A percentile compares a stretch with the other conserved stretches of the same genome.
Evolutionary conservation across 2,888 invertebrate genomes (phyloP).

Genomic region (Reticulitermes lucifugus): DNA sequence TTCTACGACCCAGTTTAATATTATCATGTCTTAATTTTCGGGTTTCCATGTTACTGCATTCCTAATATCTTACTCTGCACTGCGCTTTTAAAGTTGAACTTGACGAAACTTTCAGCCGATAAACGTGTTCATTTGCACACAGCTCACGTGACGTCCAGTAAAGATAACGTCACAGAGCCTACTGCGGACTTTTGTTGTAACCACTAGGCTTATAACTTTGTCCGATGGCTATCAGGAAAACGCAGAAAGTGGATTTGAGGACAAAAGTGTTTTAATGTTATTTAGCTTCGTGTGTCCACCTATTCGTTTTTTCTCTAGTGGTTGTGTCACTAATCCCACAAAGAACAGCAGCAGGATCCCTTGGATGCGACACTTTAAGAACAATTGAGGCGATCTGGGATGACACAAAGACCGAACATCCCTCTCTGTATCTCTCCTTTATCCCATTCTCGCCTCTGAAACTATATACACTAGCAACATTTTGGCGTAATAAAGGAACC

Average conservation of each 20-base stretch:
- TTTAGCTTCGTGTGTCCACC: not conserved
- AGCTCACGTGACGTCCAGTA: not conserved
- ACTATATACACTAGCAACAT: too few species aligned
- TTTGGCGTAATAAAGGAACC: too few species aligned
- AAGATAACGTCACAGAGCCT: not conserved
- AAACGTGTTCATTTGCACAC: not conserved
- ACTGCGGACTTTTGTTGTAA: not conserved
- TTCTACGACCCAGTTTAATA: too few species aligned
- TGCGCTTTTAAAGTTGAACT: not conserved
- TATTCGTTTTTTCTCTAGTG: not conserved
- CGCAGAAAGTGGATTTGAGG: not conserved
- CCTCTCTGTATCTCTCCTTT: not conserved
- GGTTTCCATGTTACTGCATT: too few species aligned
- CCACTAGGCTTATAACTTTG: not conserved
- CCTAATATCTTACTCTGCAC: too few species aligned
- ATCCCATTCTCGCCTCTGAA: not conserved
- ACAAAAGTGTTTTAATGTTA: not conserved
- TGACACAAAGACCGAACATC: slow-evolving; percentile 28
- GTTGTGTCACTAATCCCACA: not conserved
- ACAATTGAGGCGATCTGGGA: slow-evolving; percentile 23
- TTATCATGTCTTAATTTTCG: too few species aligned
- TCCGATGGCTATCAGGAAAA: not conserved
- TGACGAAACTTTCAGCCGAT: not conserved
- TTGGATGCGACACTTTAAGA: slow-evolving; percentile 28
- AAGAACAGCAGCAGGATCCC: not conserved